phyloP scores from a whole-genome alignment of 2,113 vertebrate species.

The Paraplagusia blochii region DNA sequence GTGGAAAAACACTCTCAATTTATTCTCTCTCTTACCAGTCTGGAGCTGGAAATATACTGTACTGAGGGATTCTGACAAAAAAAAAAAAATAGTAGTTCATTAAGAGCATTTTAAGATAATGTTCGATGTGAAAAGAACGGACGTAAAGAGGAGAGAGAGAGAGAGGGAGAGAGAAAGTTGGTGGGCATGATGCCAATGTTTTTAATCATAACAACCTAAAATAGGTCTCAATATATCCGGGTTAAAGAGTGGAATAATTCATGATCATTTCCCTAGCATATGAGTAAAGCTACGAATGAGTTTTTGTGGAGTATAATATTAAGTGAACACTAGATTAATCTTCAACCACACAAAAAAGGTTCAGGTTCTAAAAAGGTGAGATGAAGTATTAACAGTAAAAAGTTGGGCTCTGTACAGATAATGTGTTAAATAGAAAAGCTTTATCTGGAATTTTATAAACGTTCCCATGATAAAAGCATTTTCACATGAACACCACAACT shows the following conservation, averaged over 20 bases:
- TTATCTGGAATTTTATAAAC: constrained; percentile 10
- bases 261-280: no score
- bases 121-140: no score
- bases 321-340: no score
- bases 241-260: no score
- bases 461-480: constrained; percentile 9
- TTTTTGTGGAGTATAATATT: no score
- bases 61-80: constrained; percentile 5
- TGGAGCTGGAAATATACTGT: neutral
- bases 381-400: constrained; percentile 15
- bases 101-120: no score
- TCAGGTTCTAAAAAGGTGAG: constrained; percentile 27
- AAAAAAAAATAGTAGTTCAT: neutral
- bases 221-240: no score
- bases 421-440: constrained; percentile 11
- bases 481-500: neutral
- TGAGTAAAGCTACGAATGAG: no score
- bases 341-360: constrained; percentile 4
- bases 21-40: neutral
- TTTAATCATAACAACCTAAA: no score
- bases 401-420: constrained; percentile 19
- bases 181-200: no score
- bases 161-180: no score
- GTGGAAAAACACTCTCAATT: neutral
- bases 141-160: no score